phyloP scores from a whole-genome alignment of 2,797 vertebrate genomes.

The Manis javanica region DNA sequence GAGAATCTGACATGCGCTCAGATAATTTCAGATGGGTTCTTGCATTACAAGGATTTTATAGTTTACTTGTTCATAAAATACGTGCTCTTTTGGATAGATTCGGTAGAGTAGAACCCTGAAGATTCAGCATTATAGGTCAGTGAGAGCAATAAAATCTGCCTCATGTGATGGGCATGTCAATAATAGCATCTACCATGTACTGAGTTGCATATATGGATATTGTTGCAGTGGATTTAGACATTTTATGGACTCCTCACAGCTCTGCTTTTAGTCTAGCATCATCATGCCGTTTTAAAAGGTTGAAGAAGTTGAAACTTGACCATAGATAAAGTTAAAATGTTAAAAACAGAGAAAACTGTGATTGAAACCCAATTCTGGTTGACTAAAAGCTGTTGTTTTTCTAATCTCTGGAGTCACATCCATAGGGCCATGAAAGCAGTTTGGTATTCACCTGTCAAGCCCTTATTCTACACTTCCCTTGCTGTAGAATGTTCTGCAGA shows the following conservation, averaged over 20 bases:
- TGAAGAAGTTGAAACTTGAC: background rate
- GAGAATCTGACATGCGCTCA: background rate
- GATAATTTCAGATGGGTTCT: background rate
- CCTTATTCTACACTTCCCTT: accelerated
- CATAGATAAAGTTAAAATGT: background rate
- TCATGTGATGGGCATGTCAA: too few relatives aligned
- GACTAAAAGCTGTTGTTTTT: background rate
- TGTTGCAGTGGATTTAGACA: background rate
- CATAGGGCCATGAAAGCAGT: background rate
- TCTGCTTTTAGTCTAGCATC: background rate
- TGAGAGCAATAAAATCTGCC: background rate
- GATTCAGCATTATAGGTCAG: background rate
- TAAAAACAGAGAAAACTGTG: background rate
- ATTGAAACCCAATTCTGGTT: background rate
- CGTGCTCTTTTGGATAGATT: background rate
- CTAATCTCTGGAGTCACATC: background rate
- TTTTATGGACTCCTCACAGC: accelerated
- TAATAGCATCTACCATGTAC: background rate
- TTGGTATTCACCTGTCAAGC: background rate
- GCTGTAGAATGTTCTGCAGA: accelerated
- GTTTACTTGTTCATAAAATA: background rate
- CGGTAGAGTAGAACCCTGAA: background rate
- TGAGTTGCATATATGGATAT: background rate
- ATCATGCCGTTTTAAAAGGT: background rate
- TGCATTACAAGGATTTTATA: background rate